Conservation (phyloP, 2,797 vertebrate genomes). For the Cryptoblepharus egeriae region DNA sequence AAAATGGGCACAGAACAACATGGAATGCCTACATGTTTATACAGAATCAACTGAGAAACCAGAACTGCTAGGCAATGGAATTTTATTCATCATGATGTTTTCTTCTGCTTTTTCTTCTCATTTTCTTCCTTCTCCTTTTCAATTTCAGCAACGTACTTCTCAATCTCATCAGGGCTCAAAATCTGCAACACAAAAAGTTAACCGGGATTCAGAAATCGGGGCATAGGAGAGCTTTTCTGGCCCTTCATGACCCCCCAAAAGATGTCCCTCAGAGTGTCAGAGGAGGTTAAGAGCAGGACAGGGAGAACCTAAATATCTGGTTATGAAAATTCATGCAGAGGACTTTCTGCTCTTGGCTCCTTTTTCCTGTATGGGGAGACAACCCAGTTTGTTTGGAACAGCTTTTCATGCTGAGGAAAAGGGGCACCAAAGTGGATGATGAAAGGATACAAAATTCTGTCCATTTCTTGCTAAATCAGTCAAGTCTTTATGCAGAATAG, state of each 20-base stretch:
- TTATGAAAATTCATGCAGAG: not conserved
- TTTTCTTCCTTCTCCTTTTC: slow-evolving; percentile 89
- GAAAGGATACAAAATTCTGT: not conserved
- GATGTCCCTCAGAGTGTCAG: not conserved
- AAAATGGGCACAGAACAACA: slow-evolving; percentile 52
- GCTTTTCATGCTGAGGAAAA: not conserved
- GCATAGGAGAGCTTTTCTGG: not conserved
- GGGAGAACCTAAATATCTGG: not conserved
- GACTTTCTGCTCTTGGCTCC: not conserved
- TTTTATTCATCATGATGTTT: slow-evolving; percentile 75
- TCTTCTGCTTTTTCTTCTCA: slow-evolving; percentile 86
- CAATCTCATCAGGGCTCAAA: slow-evolving; percentile 85
- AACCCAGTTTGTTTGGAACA: not conserved
- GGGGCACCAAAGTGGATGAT: not conserved
- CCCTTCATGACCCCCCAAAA: not conserved
- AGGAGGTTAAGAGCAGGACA: not conserved
- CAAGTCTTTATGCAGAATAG: no score
- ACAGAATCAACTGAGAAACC: slow-evolving; percentile 62
- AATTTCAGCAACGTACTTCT: slow-evolving; percentile 84
- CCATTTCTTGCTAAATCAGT: not conserved
- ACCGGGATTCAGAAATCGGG: rapidly evolving
- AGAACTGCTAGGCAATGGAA: slow-evolving; percentile 47
- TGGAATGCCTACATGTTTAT: slow-evolving; percentile 56
- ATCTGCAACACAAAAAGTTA: slow-evolving; percentile 69
- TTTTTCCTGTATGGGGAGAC: no score